Base-by-base conservation (phyloP, 2,888 invertebrate genomes). In the Epinotia nisella region DNA sequence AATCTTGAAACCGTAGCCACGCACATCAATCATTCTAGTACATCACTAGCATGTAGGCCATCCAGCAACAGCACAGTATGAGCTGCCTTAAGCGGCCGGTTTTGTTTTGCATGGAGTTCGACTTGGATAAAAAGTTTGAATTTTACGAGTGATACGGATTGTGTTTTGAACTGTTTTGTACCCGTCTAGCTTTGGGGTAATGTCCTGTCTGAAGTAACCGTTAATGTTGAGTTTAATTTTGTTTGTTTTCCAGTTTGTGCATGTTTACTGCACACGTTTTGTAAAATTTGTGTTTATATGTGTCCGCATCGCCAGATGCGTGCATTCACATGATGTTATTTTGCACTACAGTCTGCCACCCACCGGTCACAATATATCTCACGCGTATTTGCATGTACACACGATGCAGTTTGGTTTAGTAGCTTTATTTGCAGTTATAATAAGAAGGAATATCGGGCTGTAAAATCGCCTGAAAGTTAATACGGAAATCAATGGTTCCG, bases 51-150 rank as follows among this genome's bases (percentile, higher is more conserved):
- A 86, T 86, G 86, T 85, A 85, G 83, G 82, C 76, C 80, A 79
- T 80, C 75, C 74, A 78, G 58, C 73, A 64, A 62, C 68, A 64
- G 62, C 73, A 73, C 73, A 58, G 58, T 69, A 70, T 61, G 58
- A 53, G 67, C 21, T 49, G 75, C 66, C 62, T n/a, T 65, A 69
- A 69, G 68, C 70, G 72, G 53, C 64, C 71, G 65, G 59, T 70
- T 74, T 76, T 71, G 66, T 70, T 64, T 84, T 88, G 89, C 89
- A 90, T 89, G 89, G 72, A 79, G 79, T 87, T 85, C 85, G 81
- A 80, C 74, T 85, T 84, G 82, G 82, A 78, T 81, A 78, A 75
- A 74, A 78, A 77, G 75, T 78, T 78, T 78, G 73, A 71, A 70
- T 56, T 79, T 77, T 78, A 80, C 75, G 62, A 75, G 78, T 78